A percentile compares a stretch with the other conserved stretches of the same genome.
These are phyloP conservation scores for Lasaia peninsularis DNA, from an alignment of 1,140 invertebrate genomes.

Conservation along the genomic window DNA sequence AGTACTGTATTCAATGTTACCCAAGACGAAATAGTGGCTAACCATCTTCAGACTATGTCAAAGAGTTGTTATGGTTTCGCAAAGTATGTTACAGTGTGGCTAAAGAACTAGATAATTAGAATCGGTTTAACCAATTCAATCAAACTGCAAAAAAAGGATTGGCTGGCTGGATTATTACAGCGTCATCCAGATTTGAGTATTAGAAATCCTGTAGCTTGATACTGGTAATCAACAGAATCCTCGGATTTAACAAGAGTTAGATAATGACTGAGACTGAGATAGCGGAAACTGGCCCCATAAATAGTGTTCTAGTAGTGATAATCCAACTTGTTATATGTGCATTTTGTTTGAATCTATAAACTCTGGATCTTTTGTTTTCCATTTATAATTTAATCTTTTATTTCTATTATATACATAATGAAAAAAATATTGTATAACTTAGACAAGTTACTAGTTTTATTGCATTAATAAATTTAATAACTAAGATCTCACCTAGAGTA, in stretches of 20 bases:
- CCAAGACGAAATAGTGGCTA: slow-evolving; percentile 9
- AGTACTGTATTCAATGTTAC: background rate
- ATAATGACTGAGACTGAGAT: too few relatives aligned
- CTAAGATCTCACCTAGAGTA: slow-evolving; percentile 10
- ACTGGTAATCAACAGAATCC: slow-evolving; percentile 20
- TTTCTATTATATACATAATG: too few relatives aligned
- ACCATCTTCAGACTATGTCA: slow-evolving; percentile 14
- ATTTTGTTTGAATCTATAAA: too few relatives aligned
- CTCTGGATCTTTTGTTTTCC: too few relatives aligned
- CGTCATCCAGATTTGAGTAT: slow-evolving; percentile 15
- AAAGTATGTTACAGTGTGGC: slow-evolving; percentile 14
- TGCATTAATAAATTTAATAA: background rate
- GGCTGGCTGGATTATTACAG: slow-evolving; percentile 5
- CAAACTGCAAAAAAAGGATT: slow-evolving; percentile 19
- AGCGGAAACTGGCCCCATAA: too few relatives aligned
- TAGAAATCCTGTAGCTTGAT: slow-evolving; percentile 19
- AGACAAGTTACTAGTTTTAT: too few relatives aligned
- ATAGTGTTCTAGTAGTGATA: too few relatives aligned
- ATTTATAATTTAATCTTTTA: too few relatives aligned
- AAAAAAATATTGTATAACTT: too few relatives aligned
- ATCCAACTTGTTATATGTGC: too few relatives aligned
- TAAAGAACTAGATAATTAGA: slow-evolving; percentile 13
- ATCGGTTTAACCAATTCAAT: slow-evolving; percentile 15
- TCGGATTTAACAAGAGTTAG: slow-evolving; percentile 21
- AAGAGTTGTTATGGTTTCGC: slow-evolving; percentile 11